Percentiles rank a stretch among this genome's conserved stretches.
Evolutionary conservation across 2,113 vertebrate species (phyloP).

Genomic region (Apus apus): DNA sequence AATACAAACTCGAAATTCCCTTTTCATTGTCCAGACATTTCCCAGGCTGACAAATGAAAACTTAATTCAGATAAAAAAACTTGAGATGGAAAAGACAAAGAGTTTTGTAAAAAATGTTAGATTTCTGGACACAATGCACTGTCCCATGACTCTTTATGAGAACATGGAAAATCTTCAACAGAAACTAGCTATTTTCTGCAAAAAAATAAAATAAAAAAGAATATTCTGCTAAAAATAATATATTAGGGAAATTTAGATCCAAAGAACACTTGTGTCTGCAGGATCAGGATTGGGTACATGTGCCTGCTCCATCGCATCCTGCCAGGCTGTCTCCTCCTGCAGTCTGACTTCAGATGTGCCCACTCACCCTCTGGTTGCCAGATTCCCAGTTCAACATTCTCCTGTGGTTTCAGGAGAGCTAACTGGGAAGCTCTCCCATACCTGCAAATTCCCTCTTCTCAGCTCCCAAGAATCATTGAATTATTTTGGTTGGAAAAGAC

Average conservation of each 20-base stretch:
- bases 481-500: too few species aligned
- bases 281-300: rapidly evolving
- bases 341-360: not conserved
- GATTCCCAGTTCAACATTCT: rapidly evolving
- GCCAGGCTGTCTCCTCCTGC: not conserved
- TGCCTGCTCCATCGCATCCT: not conserved
- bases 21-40: not conserved
- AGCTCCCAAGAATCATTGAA: not conserved
- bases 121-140: not conserved
- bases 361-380: not conserved
- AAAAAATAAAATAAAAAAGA: not conserved
- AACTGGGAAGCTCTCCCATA: not conserved
- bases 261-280: rapidly evolving
- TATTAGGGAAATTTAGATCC: not conserved
- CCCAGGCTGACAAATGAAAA: not conserved
- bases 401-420: not conserved
- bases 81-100: not conserved
- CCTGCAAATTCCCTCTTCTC: not conserved
- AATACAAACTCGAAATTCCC: not conserved
- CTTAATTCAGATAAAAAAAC: too few species aligned
- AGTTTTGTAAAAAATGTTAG: not conserved
- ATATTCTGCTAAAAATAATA: not conserved
- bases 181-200: not conserved
- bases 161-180: not conserved
- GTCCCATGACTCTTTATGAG: not conserved